Percentiles rank a stretch among this genome's conserved stretches.
phyloP scores from a whole-genome alignment of 2,113 vertebrate species.

The Tetrax tetrax region DNA sequence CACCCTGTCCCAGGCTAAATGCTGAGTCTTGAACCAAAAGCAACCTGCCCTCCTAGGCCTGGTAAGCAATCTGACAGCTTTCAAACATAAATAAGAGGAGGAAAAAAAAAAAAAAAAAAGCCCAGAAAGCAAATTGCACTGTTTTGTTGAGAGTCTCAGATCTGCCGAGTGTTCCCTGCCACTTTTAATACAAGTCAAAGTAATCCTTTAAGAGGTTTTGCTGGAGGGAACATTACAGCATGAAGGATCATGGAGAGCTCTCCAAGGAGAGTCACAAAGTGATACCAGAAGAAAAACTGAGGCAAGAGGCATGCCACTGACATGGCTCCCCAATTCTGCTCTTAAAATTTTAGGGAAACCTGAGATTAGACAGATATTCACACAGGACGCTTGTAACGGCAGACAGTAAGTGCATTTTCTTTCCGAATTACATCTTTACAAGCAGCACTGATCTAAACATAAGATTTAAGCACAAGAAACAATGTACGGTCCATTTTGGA shows the following conservation, averaged over 20 bases:
- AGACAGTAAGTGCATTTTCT: neutral
- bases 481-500: neutral
- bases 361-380: neutral
- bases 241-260: neutral
- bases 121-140: neutral
- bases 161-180: neutral
- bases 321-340: neutral
- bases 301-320: neutral
- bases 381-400: neutral
- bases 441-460: neutral
- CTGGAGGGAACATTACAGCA: neutral
- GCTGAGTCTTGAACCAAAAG: neutral
- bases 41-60: neutral
- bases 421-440: neutral
- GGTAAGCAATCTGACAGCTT: neutral
- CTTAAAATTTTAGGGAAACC: neutral
- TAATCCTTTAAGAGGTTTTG: conserved; percentile 59
- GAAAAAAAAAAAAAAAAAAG: neutral
- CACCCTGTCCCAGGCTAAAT: neutral
- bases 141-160: neutral
- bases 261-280: neutral
- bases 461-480: neutral
- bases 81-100: neutral
- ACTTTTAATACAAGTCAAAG: conserved; percentile 31
- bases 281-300: neutral